A percentile compares a stretch with the other conserved stretches of the same genome.
Evolutionary conservation across 2,797 vertebrate genomes (phyloP).

Genomic region (Carapus acus): DNA sequence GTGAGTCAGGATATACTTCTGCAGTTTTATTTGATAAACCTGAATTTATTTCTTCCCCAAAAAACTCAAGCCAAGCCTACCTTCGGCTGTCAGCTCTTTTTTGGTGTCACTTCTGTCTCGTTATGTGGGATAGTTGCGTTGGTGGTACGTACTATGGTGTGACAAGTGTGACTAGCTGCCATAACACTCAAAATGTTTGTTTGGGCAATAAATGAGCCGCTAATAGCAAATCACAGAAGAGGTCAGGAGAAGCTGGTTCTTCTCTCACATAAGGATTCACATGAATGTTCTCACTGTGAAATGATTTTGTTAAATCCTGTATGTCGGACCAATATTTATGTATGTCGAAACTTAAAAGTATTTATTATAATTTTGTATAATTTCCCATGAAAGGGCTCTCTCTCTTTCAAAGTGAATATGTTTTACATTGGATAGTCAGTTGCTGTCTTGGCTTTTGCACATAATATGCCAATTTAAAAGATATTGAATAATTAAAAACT

Average conservation of each 20-base stretch:
- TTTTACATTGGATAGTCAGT: conserved; percentile 12
- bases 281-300: conserved; percentile 45
- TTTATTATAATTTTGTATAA: conserved; percentile 57
- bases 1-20: no score
- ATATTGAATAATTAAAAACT: background rate
- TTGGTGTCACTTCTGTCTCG: background rate
- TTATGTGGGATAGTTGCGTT: background rate
- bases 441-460: conserved; percentile 40
- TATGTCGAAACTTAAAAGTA: conserved; percentile 57
- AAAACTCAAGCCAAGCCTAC: conserved; percentile 1
- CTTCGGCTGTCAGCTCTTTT: background rate
- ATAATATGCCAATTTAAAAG: conserved; percentile 26
- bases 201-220: conserved; percentile 33
- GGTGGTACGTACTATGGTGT: conserved; percentile 9
- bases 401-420: conserved; percentile 8
- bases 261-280: conserved; percentile 29
- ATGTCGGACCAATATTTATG: conserved; percentile 57
- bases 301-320: conserved; percentile 22
- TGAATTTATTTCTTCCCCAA: conserved; percentile 36
- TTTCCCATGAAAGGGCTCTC: background rate
- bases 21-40: conserved; percentile 11
- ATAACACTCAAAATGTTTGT: conserved; percentile 19
- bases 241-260: conserved; percentile 62
- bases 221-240: conserved; percentile 17
- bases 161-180: conserved; percentile 12